Conservation (phyloP, 2,797 vertebrate genomes). For the Enteromius thamalakanensis region DNA sequence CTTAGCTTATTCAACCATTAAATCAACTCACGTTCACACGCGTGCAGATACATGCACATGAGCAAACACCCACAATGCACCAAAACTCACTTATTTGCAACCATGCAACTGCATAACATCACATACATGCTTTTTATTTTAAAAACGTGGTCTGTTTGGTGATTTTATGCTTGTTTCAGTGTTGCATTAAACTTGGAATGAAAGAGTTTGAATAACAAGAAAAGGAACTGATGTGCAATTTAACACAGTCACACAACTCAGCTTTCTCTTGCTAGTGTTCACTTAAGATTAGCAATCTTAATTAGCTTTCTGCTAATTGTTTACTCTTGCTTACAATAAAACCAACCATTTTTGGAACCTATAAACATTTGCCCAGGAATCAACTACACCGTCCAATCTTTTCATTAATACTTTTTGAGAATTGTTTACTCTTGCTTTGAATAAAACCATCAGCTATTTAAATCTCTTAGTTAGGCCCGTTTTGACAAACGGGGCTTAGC, state of each 20-base stretch:
- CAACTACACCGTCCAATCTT: background rate
- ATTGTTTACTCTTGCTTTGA: background rate
- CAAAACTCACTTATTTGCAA: background rate
- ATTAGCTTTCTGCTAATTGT: too few relatives aligned
- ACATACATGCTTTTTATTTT: background rate
- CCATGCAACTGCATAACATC: background rate
- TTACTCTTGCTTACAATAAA: too few relatives aligned
- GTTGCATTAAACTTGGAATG: background rate
- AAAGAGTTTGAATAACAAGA: too few relatives aligned
- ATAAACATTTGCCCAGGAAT: too few relatives aligned
- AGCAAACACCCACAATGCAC: background rate
- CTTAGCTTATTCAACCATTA: conserved; percentile 7
- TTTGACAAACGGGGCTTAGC: too few relatives aligned
- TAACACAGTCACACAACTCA: too few relatives aligned
- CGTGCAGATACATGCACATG: background rate
- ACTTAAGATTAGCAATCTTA: background rate
- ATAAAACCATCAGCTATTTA: background rate
- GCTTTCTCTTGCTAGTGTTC: background rate
- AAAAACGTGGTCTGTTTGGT: background rate
- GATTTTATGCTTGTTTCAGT: background rate
- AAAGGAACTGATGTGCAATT: too few relatives aligned
- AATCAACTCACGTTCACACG: conserved; percentile 12
- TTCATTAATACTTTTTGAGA: background rate
- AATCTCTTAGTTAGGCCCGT: too few relatives aligned
- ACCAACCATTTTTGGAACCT: too few relatives aligned